Percentiles rank a stretch among this genome's conserved stretches.
Conservation (phyloP, 92 coral and sea anemone genomes). For the Umimayanthus kanabou region DNA sequence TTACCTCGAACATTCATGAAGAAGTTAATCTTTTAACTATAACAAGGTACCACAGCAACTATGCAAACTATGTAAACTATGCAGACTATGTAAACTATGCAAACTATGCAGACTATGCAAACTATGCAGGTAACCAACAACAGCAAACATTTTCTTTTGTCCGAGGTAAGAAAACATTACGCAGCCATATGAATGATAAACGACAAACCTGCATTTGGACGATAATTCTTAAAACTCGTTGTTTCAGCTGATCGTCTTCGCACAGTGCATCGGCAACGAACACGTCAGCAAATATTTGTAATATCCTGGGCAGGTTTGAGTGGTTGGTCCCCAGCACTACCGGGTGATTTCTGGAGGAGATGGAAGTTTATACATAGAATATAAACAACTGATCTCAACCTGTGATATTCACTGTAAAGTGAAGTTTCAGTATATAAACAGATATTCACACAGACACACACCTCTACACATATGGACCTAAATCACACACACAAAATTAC, state of each 20-base stretch:
- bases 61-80: too few relatives aligned
- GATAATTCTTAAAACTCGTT: constrained; percentile 78
- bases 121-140: neutral
- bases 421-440: too few relatives aligned
- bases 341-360: constrained; percentile 68
- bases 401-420: neutral
- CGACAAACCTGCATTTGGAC: constrained; percentile 89
- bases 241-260: constrained; percentile 80
- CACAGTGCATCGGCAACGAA: constrained; percentile 82
- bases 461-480: too few relatives aligned
- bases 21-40: too few relatives aligned
- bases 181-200: neutral
- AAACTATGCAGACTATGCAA: neutral
- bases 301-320: constrained; percentile 84
- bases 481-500: too few relatives aligned
- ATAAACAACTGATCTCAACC: neutral
- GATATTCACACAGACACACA: too few relatives aligned
- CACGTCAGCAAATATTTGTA: constrained; percentile 88
- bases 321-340: constrained; percentile 80
- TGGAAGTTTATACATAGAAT: neutral
- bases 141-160: neutral
- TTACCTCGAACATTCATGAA: too few relatives aligned
- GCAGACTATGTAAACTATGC: neutral
- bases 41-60: too few relatives aligned
- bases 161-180: neutral